Percentiles rank a stretch among this genome's conserved stretches.
Conservation (phyloP, 2,797 vertebrate species). For the Arnoldichthys spilopterus region DNA sequence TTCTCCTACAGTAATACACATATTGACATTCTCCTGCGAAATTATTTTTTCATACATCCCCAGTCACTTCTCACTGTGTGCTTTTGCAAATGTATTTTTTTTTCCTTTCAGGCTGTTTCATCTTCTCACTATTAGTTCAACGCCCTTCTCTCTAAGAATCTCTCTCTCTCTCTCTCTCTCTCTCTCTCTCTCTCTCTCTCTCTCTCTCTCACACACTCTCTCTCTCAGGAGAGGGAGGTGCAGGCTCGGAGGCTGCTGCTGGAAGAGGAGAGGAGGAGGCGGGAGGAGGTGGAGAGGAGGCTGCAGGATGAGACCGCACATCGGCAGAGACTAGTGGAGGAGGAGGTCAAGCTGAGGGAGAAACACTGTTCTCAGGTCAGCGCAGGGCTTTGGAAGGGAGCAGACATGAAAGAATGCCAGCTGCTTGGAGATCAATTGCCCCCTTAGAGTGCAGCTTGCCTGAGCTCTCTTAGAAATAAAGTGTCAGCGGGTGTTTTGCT, state of each 20-base stretch:
- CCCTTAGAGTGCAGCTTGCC: constrained; percentile 2
- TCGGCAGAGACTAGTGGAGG: constrained; percentile 92
- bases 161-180: constrained; percentile 65
- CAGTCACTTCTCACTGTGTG: constrained; percentile 50
- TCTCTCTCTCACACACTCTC: constrained; percentile 69
- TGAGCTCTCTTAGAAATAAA: constrained; percentile 24
- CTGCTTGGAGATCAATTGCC: constrained; percentile 32
- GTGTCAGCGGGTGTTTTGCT: not conserved
- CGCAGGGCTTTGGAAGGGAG: constrained; percentile 50
- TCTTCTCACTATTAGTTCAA: constrained; percentile 67
- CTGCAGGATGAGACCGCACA: constrained; percentile 88
- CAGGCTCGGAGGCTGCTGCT: constrained; percentile 88
- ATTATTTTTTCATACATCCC: constrained; percentile 60
- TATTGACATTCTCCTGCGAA: constrained; percentile 55
- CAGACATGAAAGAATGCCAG: constrained; percentile 32
- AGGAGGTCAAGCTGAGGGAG: constrained; percentile 97
- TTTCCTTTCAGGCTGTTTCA: constrained; percentile 69
- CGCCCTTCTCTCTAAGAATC: constrained; percentile 58
- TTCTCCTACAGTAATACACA: constrained; percentile 58
- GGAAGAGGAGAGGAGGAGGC: constrained; percentile 90
- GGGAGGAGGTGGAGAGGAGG: constrained; percentile 91
- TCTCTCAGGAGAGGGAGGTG: constrained; percentile 89
- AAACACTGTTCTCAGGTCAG: constrained; percentile 93
- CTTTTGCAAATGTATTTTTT: constrained; percentile 76
- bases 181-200: constrained; percentile 61